Conservation (phyloP, 2,113 vertebrate species). For the Sterna hirundo region DNA sequence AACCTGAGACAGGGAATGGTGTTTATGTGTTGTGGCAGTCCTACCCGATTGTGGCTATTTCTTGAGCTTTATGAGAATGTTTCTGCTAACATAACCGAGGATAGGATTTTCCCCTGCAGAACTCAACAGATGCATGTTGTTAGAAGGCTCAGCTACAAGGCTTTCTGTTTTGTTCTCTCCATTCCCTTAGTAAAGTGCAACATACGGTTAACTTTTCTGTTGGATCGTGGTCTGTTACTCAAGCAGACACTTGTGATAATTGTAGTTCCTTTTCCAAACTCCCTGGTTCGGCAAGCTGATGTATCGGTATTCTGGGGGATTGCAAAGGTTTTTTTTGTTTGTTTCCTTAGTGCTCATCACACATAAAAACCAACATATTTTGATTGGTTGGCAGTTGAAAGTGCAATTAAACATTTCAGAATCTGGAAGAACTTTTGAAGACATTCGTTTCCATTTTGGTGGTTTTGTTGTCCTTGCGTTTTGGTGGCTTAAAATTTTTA, state of each 20-base stretch:
- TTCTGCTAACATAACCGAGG: not conserved
- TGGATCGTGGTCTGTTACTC: not conserved
- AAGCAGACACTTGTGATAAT: not conserved
- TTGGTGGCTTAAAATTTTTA: not conserved
- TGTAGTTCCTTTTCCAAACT: not conserved
- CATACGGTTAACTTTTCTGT: not conserved
- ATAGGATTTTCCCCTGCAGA: not conserved
- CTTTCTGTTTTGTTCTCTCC: not conserved
- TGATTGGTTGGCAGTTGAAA: constrained; percentile 50
- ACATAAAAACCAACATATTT: constrained; percentile 32
- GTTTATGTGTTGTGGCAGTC: not conserved
- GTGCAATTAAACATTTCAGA: constrained; percentile 60
- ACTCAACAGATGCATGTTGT: not conserved
- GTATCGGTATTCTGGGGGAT: not conserved
- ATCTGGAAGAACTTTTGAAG: constrained; percentile 47
- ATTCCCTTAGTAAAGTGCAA: not conserved
- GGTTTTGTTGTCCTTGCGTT: not conserved
- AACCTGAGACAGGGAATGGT: not conserved
- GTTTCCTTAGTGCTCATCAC: constrained; percentile 21
- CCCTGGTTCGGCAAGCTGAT: constrained; percentile 14
- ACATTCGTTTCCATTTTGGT: constrained; percentile 25
- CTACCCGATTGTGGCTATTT: not conserved
- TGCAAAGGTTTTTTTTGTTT: constrained; percentile 11
- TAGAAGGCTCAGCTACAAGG: not conserved
- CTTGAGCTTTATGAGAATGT: not conserved